Percentiles rank a stretch among this genome's conserved stretches.
Evolutionary conservation across 35 echinoderm and acorn worm species (phyloP).

Genomic region (Heliocidaris erythrogramma): DNA sequence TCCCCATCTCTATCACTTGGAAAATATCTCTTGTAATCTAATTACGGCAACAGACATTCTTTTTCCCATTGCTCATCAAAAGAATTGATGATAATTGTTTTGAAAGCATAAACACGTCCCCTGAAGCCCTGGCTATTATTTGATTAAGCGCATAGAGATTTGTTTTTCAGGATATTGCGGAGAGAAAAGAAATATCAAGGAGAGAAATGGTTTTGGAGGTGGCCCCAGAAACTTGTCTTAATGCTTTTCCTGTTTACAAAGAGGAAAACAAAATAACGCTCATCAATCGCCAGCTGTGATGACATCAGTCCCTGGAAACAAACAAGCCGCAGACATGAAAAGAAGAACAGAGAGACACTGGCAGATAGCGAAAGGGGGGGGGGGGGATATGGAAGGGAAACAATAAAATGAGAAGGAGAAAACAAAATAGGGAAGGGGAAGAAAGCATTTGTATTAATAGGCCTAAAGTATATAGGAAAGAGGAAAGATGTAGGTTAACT

Average conservation of each 20-base stretch:
- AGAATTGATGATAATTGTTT: conserved; percentile 19
- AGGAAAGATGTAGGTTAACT: no score
- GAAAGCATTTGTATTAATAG: no score
- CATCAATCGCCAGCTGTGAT: conserved; percentile 40
- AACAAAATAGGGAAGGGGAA: no score
- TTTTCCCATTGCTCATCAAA: conserved; percentile 3
- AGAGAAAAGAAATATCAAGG: not conserved
- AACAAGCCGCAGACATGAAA: conserved; percentile 16
- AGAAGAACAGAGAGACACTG: not conserved
- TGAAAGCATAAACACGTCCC: conserved; percentile 16
- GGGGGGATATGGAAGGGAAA: not conserved
- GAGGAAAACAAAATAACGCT: conserved; percentile 27
- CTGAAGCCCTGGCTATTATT: not conserved
- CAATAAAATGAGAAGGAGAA: not conserved
- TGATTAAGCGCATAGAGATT: conserved; percentile 6
- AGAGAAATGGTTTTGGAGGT: conserved; percentile 5
- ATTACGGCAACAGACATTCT: conserved; percentile 10
- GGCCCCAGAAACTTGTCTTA: conserved; percentile 44
- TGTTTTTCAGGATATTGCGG: not conserved
- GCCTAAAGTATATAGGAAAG: no score
- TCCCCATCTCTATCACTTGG: not conserved
- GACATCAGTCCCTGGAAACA: conserved; percentile 37
- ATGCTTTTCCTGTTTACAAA: conserved; percentile 49
- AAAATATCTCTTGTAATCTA: conserved; percentile 7
- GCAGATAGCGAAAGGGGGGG: not conserved